Base-by-base conservation (phyloP, 2,888 invertebrate species). In the Venustoraphidia nigricollis region DNA sequence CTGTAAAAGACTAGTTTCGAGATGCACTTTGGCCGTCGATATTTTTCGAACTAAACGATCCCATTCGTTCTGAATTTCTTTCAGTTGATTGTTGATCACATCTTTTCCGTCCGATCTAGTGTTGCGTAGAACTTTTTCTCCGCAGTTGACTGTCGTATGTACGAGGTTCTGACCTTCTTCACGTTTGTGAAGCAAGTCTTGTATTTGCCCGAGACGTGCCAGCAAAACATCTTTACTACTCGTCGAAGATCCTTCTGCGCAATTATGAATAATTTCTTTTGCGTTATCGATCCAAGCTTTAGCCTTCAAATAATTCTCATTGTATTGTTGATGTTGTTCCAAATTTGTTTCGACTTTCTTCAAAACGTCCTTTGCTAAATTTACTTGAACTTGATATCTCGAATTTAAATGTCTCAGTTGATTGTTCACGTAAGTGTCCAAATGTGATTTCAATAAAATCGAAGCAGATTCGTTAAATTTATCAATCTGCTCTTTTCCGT, bases 51-150 rank as follows among this genome's bases (percentile, higher is more conserved):
- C 85, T 10, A 92, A 70, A 51, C 90, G 76, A 60, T 93, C 91
- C 93, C 94, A 94, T 58, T 94, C 92, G 50, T 77, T 83, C 68
- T 93, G 91, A 35, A 95, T 73, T 59, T 91, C 90, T 63, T 88
- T 91, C 54, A 94, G 72, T 66, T 92, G 87, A 27, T 78, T 77
- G 56, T 88, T 89, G 46, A 95, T 90, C 45, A 77, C 77, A 60
- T 94, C 93, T 47, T 84, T 78, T 1, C 94, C 94, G 59, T 91
- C 91, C 1, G 91, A 90, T 50, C 88, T 75, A 0, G 92, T 92
- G 53, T 87, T 90, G 46, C 91, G 72, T 34, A 89, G 70, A 1
- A 90, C 89, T 65, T 92, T 93, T 60, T 93, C 93, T 9, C 92
- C 92, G 59, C 83, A 86, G 59, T 89, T 91, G 0, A 92, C 82